These are phyloP conservation scores for Megaptera novaeangliae DNA, from an alignment of 2,113 vertebrate genomes.

Conservation along the genomic window DNA sequence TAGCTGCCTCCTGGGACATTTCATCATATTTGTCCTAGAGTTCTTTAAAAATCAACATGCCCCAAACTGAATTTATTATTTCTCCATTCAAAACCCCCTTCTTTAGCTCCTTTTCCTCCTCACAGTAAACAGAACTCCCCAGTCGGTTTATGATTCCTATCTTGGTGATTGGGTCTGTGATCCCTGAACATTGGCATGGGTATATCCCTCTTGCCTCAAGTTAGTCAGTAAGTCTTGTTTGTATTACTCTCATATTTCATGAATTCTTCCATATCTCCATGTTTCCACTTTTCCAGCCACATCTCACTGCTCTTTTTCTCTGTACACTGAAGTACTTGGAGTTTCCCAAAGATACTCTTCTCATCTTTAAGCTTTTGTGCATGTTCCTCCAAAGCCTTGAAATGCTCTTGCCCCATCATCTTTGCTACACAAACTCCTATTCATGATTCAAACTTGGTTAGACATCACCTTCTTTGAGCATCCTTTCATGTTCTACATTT, in stretches of 20 bases:
- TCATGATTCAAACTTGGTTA: neutral
- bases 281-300: neutral
- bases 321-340: neutral
- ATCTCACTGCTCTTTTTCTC: neutral
- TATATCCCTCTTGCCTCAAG: neutral
- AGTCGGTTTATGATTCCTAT: neutral
- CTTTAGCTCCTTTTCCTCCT: neutral
- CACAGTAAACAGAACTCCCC: neutral
- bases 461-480: neutral
- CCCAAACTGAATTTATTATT: neutral
- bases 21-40: neutral
- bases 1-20: neutral
- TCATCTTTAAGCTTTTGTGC: neutral
- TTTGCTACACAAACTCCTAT: neutral
- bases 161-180: neutral
- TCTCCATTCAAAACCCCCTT: neutral
- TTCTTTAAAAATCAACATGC: neutral
- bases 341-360: neutral
- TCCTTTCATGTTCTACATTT: neutral
- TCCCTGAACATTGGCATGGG: neutral
- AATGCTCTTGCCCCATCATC: neutral
- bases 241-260: neutral
- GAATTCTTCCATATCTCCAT: neutral
- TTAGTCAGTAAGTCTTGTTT: neutral
- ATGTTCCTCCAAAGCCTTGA: neutral